These are phyloP conservation scores for Sakesphorus luctuosus DNA, from an alignment of 2,113 vertebrate genomes.

Conservation along the genomic window DNA sequence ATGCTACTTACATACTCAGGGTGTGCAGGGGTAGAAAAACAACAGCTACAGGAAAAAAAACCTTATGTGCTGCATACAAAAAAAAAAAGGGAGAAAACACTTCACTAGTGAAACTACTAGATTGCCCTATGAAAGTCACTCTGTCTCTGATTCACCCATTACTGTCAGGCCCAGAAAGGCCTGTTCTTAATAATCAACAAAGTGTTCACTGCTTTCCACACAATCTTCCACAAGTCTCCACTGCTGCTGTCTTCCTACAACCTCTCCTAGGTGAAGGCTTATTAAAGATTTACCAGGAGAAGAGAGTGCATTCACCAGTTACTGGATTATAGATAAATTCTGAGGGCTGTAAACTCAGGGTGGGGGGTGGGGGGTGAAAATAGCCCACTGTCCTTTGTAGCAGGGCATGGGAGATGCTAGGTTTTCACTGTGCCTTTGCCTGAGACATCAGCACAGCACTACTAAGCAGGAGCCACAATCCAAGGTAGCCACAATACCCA, in stretches of 20 bases:
- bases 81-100: background rate
- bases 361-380: background rate
- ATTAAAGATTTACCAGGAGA: background rate
- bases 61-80: background rate
- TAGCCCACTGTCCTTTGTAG: fast-evolving
- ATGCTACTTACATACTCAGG: background rate
- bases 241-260: background rate
- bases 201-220: background rate
- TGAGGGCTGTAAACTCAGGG: background rate
- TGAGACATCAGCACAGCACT: fast-evolving
- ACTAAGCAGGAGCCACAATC: fast-evolving
- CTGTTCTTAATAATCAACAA: background rate
- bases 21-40: background rate
- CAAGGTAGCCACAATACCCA: background rate
- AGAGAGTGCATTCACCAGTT: background rate
- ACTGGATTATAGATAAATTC: background rate
- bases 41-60: background rate
- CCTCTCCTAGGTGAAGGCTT: background rate
- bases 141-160: background rate
- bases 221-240: background rate
- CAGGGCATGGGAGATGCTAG: background rate
- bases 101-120: background rate
- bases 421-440: background rate
- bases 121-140: background rate
- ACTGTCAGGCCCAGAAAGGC: background rate